phyloP scores from a whole-genome alignment of 2,113 vertebrate genomes.

The Ondatra zibethicus region DNA sequence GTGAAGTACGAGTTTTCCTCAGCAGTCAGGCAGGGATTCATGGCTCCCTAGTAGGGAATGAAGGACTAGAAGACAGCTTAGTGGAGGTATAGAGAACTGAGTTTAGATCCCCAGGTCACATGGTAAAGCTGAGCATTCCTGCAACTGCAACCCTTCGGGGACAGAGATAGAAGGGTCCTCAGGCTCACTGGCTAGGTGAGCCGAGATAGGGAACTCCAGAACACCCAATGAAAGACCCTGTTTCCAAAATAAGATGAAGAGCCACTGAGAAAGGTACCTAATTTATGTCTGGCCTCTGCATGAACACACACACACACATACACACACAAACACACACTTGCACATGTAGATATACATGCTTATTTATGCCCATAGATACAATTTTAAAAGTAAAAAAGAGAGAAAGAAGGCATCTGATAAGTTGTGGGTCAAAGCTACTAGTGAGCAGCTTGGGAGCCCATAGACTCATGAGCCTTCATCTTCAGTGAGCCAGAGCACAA shows the following conservation, averaged over 20 bases:
- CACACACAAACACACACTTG: not conserved
- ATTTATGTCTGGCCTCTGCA: not conserved
- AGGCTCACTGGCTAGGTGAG: not conserved
- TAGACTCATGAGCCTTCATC: not conserved
- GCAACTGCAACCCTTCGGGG: accelerated
- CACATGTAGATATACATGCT: not conserved
- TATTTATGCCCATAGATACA: not conserved
- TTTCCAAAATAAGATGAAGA: not conserved
- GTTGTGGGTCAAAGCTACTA: not conserved
- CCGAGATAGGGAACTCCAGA: not conserved
- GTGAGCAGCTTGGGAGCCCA: not conserved
- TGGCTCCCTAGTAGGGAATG: not conserved
- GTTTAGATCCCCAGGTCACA: not conserved
- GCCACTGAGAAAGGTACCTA: not conserved
- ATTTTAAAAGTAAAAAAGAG: not conserved
- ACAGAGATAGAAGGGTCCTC: not conserved
- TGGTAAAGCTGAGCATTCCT: not conserved
- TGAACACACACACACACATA: not conserved
- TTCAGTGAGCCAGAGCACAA: not conserved
- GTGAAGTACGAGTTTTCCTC: not conserved
- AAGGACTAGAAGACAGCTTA: not conserved
- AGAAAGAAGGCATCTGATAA: not conserved
- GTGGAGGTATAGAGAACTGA: too few relatives aligned
- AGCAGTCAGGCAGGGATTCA: not conserved
- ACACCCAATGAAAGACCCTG: not conserved